A percentile compares a stretch with the other conserved stretches of the same genome.
These are phyloP conservation scores for Papilio polytes DNA, from an alignment of 1,140 invertebrate species.

Conservation along the genomic window DNA sequence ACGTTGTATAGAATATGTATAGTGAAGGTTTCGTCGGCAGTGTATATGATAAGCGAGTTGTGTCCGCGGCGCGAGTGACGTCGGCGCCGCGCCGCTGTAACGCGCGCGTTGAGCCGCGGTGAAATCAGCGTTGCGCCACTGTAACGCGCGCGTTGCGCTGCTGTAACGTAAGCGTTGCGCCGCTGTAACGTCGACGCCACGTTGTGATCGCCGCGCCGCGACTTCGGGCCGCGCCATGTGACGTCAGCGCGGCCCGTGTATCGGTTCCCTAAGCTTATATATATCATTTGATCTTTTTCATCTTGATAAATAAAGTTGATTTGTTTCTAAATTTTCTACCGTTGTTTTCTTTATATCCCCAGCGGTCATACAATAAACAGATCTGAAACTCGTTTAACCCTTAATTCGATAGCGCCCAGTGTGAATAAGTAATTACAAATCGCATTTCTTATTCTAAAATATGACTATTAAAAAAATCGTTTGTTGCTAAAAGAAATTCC, in stretches of 20 bases:
- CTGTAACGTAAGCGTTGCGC: slow-evolving; percentile 10
- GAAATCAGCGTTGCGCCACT: slow-evolving; percentile 15
- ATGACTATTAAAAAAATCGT: too few relatives aligned
- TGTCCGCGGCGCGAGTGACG: slow-evolving; percentile 25
- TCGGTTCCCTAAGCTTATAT: slow-evolving; percentile 77
- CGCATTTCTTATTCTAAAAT: too few relatives aligned
- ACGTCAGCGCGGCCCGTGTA: slow-evolving; percentile 59
- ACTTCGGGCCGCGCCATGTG: not conserved
- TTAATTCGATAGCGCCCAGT: too few relatives aligned
- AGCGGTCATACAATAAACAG: not conserved
- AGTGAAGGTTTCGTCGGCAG: slow-evolving; percentile 53
- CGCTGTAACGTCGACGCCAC: slow-evolving; percentile 34
- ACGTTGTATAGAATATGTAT: slow-evolving; percentile 59
- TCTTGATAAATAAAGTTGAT: slow-evolving; percentile 83
- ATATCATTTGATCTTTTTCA: slow-evolving; percentile 83
- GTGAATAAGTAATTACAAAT: too few relatives aligned
- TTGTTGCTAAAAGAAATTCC: too few relatives aligned
- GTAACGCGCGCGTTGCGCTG: slow-evolving; percentile 15
- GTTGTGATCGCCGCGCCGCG: not conserved
- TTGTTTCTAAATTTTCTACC: slow-evolving; percentile 82
- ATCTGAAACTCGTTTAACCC: too few relatives aligned
- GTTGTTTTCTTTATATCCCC: slow-evolving; percentile 65
- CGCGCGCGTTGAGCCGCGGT: slow-evolving; percentile 20
- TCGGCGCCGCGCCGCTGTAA: slow-evolving; percentile 23
- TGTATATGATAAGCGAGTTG: slow-evolving; percentile 41